Percentiles rank a stretch among this genome's conserved stretches.
Evolutionary conservation across 1,140 invertebrate genomes (phyloP).

Genomic region (Drosophila serrata): DNA sequence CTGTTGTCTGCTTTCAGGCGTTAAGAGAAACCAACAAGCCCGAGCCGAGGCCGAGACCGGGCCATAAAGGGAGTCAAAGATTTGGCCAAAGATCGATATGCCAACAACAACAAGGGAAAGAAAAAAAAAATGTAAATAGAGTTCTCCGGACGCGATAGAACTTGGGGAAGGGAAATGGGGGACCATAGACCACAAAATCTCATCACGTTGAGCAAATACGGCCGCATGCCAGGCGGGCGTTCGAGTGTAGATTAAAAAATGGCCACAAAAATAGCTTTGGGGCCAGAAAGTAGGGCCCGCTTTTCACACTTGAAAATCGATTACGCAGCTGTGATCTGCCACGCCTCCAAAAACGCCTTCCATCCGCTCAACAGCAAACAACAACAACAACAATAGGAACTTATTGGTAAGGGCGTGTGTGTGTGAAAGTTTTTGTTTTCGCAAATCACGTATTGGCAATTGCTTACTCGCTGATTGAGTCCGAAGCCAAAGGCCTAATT

Average conservation of each 20-base stretch:
- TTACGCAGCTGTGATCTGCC: constrained; percentile 61
- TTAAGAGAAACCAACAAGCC: constrained; percentile 33
- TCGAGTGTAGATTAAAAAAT: constrained; percentile 83
- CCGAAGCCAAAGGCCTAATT: constrained; percentile 54
- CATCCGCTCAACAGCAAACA: background rate
- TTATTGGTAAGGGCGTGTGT: constrained; percentile 1
- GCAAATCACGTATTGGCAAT: constrained; percentile 70
- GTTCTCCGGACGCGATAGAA: constrained; percentile 16
- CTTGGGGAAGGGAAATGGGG: background rate
- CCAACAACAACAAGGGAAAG: constrained; percentile 14
- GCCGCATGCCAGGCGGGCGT: constrained; percentile 66
- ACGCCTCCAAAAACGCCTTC: constrained; percentile 27
- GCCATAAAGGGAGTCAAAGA: constrained; percentile 52
- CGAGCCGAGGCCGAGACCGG: constrained; percentile 12
- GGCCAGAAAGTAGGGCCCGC: constrained; percentile 25
- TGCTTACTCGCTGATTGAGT: constrained; percentile 58
- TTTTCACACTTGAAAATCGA: constrained; percentile 74
- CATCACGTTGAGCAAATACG: constrained; percentile 81
- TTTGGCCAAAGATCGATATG: constrained; percentile 68
- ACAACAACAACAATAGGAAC: constrained; percentile 37
- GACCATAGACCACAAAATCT: constrained; percentile 71
- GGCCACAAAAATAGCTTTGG: constrained; percentile 75
- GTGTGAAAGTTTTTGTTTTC: constrained; percentile 41
- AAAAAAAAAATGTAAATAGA: constrained; percentile 75
- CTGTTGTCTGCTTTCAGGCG: constrained; percentile 46